These are phyloP conservation scores for Chiridota heheva DNA, from an alignment of 35 echinoderm and acorn worm genomes.

Conservation along the genomic window DNA sequence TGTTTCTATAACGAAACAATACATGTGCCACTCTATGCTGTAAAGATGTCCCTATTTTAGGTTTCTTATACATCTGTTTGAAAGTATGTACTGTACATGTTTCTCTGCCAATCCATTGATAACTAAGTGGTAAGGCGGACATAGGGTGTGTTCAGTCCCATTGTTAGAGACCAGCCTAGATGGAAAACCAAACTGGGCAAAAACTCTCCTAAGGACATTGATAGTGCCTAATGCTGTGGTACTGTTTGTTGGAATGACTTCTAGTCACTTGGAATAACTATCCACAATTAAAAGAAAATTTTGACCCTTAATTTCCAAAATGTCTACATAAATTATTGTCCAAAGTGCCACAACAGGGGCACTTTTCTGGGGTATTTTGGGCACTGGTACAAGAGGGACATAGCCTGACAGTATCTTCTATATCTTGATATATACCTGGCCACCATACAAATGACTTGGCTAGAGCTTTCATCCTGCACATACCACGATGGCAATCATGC, in stretches of 20 bases:
- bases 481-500: conserved; percentile 27
- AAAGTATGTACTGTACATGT: conserved; percentile 44
- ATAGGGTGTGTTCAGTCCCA: conserved; percentile 26
- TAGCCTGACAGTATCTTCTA: neutral
- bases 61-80: conserved; percentile 20
- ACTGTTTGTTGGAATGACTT: conserved; percentile 20
- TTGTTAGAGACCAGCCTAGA: conserved; percentile 15
- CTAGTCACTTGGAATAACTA: conserved; percentile 42
- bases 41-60: neutral
- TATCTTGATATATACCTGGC: conserved; percentile 20
- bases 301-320: conserved; percentile 15
- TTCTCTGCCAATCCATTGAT: conserved; percentile 16
- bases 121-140: neutral
- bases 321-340: conserved; percentile 37
- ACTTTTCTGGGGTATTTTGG: neutral
- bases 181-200: conserved; percentile 41
- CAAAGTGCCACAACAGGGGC: conserved; percentile 4
- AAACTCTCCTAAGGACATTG: neutral
- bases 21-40: conserved; percentile 43
- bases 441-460: conserved; percentile 19
- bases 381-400: neutral
- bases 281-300: conserved; percentile 22
- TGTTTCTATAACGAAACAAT: conserved; percentile 45
- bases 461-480: conserved; percentile 13
- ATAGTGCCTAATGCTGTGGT: conserved; percentile 28